phyloP scores from a whole-genome alignment of 2,888 invertebrate species.

The Drosophila ochracea region DNA sequence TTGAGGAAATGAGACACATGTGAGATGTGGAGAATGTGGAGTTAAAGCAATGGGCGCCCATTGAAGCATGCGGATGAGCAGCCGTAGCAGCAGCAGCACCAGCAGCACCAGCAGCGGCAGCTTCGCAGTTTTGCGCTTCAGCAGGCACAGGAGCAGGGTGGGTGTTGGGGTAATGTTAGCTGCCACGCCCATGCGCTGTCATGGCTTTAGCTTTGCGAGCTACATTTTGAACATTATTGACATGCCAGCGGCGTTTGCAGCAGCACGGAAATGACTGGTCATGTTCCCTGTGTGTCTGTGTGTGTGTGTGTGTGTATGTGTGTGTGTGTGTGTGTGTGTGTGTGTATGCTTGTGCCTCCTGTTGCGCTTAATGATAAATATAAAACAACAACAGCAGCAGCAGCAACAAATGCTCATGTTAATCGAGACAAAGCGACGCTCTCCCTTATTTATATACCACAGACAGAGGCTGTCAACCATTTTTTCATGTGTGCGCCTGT shows the following conservation, averaged over 20 bases:
- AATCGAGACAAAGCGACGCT: constrained; percentile 75
- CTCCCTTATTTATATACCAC: constrained; percentile 29
- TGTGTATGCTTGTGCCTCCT: constrained; percentile 47
- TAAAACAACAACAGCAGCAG: constrained; percentile 30
- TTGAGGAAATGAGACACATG: not conserved
- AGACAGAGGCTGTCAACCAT: constrained; percentile 1
- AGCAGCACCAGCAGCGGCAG: constrained; percentile 35
- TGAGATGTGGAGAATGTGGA: not conserved
- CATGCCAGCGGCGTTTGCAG: constrained; percentile 74
- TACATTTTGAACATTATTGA: constrained; percentile 79
- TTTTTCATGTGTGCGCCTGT: not conserved
- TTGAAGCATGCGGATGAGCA: constrained; percentile 73
- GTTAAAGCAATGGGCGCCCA: constrained; percentile 52
- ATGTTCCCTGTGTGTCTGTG: constrained; percentile 13
- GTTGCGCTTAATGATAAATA: constrained; percentile 76
- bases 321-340: constrained; percentile 2
- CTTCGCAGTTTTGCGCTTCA: constrained; percentile 66
- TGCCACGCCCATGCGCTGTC: constrained; percentile 47
- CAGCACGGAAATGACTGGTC: constrained; percentile 66
- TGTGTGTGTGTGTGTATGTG: constrained; percentile 5
- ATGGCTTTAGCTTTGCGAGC: constrained; percentile 49
- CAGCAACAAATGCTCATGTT: constrained; percentile 66
- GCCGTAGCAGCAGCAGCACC: constrained; percentile 46
- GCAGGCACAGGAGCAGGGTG: constrained; percentile 49
- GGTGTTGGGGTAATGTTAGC: not conserved